Percentiles rank a stretch among this genome's conserved stretches.
These are phyloP conservation scores for Meloidogyne chitwoodi DNA, from an alignment of 1,140 invertebrate species.

Conservation along the genomic window DNA sequence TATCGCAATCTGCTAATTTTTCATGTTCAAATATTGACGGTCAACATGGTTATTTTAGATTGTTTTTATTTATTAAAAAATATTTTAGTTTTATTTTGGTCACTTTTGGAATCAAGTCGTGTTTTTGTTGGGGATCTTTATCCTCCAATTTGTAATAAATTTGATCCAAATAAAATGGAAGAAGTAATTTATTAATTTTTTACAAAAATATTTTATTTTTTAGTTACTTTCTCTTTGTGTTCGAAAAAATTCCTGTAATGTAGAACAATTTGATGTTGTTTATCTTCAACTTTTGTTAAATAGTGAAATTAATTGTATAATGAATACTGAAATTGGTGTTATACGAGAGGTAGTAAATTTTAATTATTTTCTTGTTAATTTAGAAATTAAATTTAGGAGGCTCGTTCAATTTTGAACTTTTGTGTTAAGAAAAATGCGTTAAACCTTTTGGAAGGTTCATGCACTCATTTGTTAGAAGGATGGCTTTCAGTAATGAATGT, in stretches of 20 bases:
- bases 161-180: conserved; percentile 29
- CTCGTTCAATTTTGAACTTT: conserved; percentile 18
- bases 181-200: conserved; percentile 26
- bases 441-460: conserved; percentile 34
- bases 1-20: not conserved
- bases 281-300: conserved; percentile 31
- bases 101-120: conserved; percentile 28
- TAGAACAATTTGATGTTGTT: conserved; percentile 37
- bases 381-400: conserved; percentile 16
- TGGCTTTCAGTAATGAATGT: conserved; percentile 39
- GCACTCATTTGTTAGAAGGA: conserved; percentile 36
- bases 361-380: not conserved
- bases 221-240: conserved; percentile 31
- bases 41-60: not conserved
- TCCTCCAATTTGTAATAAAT: conserved; percentile 26
- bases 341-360: conserved; percentile 24
- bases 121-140: conserved; percentile 16
- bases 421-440: conserved; percentile 30
- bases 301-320: conserved; percentile 34
- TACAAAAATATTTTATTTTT: conserved; percentile 18
- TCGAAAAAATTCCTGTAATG: conserved; percentile 28
- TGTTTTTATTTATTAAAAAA: conserved; percentile 21
- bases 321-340: conserved; percentile 30
- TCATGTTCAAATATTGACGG: not conserved
- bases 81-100: conserved; percentile 27